phyloP scores from a whole-genome alignment of 1,140 invertebrate genomes.

The Lysiphlebus fabarum region DNA sequence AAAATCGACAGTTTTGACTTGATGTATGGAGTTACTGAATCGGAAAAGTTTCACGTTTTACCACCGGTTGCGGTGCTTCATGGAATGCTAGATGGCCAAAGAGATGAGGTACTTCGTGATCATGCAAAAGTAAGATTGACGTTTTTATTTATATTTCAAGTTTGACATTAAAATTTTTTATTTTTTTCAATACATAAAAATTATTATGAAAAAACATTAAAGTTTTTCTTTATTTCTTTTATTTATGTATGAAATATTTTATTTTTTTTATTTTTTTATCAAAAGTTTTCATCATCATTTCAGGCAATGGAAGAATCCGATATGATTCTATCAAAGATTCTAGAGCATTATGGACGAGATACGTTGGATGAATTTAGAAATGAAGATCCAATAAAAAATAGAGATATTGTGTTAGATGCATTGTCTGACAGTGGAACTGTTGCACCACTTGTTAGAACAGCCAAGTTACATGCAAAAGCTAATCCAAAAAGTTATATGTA shows the following conservation, averaged over 20 bases:
- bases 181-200: too few relatives aligned
- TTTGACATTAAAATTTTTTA: too few relatives aligned
- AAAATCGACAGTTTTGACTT: conserved; percentile 70
- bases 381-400: conserved; percentile 47
- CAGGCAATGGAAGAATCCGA: conserved; percentile 52
- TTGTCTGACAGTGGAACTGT: conserved; percentile 82
- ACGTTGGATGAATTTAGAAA: conserved; percentile 31
- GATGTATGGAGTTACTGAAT: conserved; percentile 82
- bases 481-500: conserved; percentile 82
- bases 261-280: conserved; percentile 33
- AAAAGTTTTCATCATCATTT: conserved; percentile 39
- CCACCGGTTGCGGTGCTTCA: conserved; percentile 71
- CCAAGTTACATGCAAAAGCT: conserved; percentile 69
- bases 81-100: conserved; percentile 75
- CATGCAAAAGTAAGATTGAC: conserved; percentile 60
- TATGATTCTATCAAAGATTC: conserved; percentile 60
- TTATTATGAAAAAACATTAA: too few relatives aligned
- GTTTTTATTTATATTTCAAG: neutral
- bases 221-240: too few relatives aligned
- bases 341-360: conserved; percentile 56
- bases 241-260: neutral
- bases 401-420: conserved; percentile 81
- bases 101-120: conserved; percentile 74
- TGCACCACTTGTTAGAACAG: conserved; percentile 69
- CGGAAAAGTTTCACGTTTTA: conserved; percentile 83